Percentiles rank a stretch among this genome's conserved stretches.
Conservation (phyloP, 2,797 vertebrate species). For the Thalassophryne amazonica region DNA sequence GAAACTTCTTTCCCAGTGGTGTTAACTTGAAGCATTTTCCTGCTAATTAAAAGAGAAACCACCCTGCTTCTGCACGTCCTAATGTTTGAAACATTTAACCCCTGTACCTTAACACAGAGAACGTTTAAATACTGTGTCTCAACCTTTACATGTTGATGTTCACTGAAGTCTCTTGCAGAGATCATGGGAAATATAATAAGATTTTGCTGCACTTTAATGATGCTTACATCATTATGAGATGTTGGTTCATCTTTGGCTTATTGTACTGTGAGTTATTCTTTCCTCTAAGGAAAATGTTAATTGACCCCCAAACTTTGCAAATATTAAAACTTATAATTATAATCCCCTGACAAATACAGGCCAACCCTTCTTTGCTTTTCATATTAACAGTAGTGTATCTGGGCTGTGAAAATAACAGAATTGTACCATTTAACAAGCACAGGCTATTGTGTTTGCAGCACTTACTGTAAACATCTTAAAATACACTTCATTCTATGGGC, state of each 20-base stretch:
- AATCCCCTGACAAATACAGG: conserved; percentile 57
- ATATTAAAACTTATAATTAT: conserved; percentile 66
- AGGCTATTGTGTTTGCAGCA: conserved; percentile 18
- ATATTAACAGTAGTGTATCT: conserved; percentile 31
- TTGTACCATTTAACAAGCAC: conserved; percentile 35
- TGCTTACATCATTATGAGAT: conserved; percentile 27
- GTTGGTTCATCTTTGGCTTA: conserved; percentile 48
- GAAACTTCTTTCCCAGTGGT: conserved; percentile 63
- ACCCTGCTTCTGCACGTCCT: conserved; percentile 36
- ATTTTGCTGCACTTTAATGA: conserved; percentile 25
- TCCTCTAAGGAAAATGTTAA: conserved; percentile 61
- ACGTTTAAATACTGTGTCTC: conserved; percentile 9
- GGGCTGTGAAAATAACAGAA: conserved; percentile 33
- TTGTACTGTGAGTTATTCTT: conserved; percentile 62
- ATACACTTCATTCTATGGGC: conserved; percentile 27
- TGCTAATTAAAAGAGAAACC: conserved; percentile 69
- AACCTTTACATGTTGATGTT: conserved; percentile 27
- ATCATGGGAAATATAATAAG: conserved; percentile 40
- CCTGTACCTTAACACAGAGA: conserved; percentile 3
- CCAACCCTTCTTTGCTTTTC: conserved; percentile 49
- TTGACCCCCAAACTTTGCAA: conserved; percentile 64
- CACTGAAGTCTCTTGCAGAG: conserved; percentile 6
- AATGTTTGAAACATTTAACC: conserved; percentile 52
- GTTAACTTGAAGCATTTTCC: conserved; percentile 54
- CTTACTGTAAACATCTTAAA: conserved; percentile 42